Evolutionary conservation across 2,888 invertebrate genomes (phyloP).

Genomic region (Caenorhabditis sp.): DNA sequence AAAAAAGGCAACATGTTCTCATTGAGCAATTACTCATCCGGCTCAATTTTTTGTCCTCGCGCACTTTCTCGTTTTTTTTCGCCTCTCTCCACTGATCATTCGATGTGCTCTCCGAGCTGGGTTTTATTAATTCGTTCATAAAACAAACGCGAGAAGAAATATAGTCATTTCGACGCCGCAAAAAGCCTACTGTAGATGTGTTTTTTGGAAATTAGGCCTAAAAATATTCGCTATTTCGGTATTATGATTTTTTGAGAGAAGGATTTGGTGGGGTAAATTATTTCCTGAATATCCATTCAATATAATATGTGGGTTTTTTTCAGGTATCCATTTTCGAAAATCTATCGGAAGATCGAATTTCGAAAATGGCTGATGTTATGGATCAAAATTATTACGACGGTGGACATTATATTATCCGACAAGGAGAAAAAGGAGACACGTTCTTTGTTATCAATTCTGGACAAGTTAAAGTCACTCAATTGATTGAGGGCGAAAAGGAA

Average conservation of each 20-base stretch:
- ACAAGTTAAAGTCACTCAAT: constrained; percentile 72
- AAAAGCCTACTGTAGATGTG: not conserved
- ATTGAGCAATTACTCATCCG: no score
- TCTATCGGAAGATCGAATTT: constrained; percentile 68
- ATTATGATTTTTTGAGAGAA: not conserved
- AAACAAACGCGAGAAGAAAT: not conserved
- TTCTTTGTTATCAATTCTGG: constrained; percentile 86
- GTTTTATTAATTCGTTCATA: not conserved
- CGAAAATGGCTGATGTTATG: constrained; percentile 85
- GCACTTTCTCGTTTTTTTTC: not conserved
- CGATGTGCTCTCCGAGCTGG: not conserved
- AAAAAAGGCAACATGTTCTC: not conserved
- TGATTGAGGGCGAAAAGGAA: constrained; percentile 72
- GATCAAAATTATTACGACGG: constrained; percentile 81
- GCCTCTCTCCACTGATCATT: not conserved
- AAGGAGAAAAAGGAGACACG: constrained; percentile 81
- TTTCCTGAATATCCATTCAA: not conserved
- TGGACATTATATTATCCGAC: constrained; percentile 82
- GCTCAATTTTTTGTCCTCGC: no score
- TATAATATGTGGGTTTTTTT: no score
- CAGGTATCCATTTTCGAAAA: constrained; percentile 68
- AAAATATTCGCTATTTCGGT: not conserved
- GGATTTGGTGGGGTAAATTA: not conserved
- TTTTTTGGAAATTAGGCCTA: not conserved
- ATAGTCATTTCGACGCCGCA: not conserved